Evolutionary conservation across 2,888 invertebrate species (phyloP).

Genomic region (Chrysomela aeneicollis): DNA sequence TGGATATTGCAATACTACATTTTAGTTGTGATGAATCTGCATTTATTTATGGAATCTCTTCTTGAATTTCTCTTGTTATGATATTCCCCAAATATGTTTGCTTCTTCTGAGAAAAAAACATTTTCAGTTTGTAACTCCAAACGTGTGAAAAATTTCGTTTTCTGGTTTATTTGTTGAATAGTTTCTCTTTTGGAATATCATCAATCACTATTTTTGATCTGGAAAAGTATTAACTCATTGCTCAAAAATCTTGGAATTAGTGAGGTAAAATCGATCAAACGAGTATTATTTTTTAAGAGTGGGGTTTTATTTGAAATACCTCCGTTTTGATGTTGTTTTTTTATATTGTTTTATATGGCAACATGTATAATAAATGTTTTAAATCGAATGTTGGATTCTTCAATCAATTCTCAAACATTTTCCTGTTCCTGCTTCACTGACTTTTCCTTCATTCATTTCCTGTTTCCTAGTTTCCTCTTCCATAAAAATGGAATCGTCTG

Average conservation of each 20-base stretch:
- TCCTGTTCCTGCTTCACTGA: not conserved
- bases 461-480: too few species aligned
- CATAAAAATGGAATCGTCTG: too few species aligned
- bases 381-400: constrained; percentile 12
- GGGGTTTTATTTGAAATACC: not conserved
- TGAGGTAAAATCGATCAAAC: not conserved
- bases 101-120: too few species aligned
- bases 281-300: not conserved
- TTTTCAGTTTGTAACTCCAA: too few species aligned
- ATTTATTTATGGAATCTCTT: too few species aligned
- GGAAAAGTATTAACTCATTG: not conserved
- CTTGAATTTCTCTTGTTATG: too few species aligned
- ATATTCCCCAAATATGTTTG: too few species aligned
- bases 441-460: too few species aligned
- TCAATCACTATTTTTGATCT: too few species aligned
- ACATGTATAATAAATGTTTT: constrained; percentile 21
- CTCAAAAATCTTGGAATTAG: not conserved
- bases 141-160: too few species aligned
- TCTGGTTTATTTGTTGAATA: not conserved
- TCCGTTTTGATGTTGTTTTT: constrained; percentile 15
- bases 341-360: constrained; percentile 26
- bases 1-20: too few species aligned
- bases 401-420: not conserved
- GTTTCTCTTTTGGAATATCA: not conserved
- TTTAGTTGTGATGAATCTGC: too few species aligned